Base-by-base conservation (phyloP, 2,113 vertebrate species). In the Sigmodon hispidus region DNA sequence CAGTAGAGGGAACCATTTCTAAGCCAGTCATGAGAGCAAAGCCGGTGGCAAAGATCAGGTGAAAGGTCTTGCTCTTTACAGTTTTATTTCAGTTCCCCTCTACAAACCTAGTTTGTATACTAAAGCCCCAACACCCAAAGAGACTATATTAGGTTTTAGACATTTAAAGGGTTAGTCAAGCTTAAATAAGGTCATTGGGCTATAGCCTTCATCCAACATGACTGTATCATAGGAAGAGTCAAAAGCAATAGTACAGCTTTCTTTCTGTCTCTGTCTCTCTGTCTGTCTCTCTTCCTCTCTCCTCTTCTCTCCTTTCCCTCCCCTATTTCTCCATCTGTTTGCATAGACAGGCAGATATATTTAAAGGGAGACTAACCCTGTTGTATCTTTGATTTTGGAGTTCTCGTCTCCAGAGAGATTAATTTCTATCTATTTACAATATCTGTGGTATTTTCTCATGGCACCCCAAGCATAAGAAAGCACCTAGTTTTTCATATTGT, bases 21-120 rank as follows among this genome's bases (percentile, higher is more conserved):
- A 90, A 92, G 70, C 40, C 61, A 79, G 40, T n/a, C 31, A 57
- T 79, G 15, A 83, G 34, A 63, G 63, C 50, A 96, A 57, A 96
- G 95, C 94, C 94, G 97, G 92, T 95, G 96, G 86, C 92, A 92
- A 55, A 87, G 61, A 90, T 87, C 29, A 92, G 61, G 15, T 84
- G 34, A 48, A 73, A 97, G 3, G 6, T 76, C 9, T 11, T 94
- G 13, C 43, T 17, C 91, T 81, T 83, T 55, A 45, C 36, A 86
- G 34, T 29, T 15, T 31, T 73, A 72, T 65, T 90, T 67, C 61
- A 76, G 36, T 65, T 34, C 34, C 8, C 22, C 29, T 93, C 17
- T 7, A 26, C 11, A 75, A 65, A 6, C 31, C 6, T 40, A 24
- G 65, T 92, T 50, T 36, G 36, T 75, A 36, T 77, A 61, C 43